Conservation (phyloP, 30 jellyfish, hydroid and myxozoan genomes). For the Cassiopea xamachana region DNA sequence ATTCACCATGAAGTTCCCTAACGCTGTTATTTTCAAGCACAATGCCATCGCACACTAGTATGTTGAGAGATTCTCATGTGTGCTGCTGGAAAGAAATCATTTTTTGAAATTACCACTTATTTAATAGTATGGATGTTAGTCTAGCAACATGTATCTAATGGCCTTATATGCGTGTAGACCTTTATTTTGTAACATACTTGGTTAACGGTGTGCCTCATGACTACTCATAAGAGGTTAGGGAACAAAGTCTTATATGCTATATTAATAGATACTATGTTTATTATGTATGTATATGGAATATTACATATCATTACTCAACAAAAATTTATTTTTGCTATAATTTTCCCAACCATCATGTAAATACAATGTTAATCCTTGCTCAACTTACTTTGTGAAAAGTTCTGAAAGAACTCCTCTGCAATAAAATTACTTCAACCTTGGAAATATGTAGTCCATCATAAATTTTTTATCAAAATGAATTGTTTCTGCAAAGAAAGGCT, state of each 20-base stretch:
- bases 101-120: not conserved
- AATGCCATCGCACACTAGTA: too few relatives aligned
- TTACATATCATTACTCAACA: not conserved
- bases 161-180: not conserved
- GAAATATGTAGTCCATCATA: slow-evolving; percentile 5
- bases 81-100: too few relatives aligned
- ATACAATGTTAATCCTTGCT: slow-evolving; percentile 11
- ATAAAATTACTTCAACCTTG: slow-evolving; percentile 15
- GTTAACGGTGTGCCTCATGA: not conserved
- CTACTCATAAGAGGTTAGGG: not conserved
- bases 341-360: slow-evolving; percentile 31
- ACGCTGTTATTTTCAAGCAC: too few relatives aligned
- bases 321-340: not conserved
- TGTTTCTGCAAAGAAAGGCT: slow-evolving; percentile 45
- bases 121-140: not conserved
- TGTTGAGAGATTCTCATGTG: too few relatives aligned
- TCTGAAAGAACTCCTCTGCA: slow-evolving; percentile 48
- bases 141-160: not conserved
- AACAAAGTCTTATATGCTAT: not conserved
- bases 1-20: too few relatives aligned
- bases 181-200: not conserved
- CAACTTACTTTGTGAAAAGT: slow-evolving; percentile 35
- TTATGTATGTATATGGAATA: not conserved
- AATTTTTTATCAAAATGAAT: slow-evolving; percentile 11
- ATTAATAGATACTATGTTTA: not conserved